Evolutionary conservation across 2,888 invertebrate species (phyloP), one percentile per base, ranked within the genome.

Genomic region (Chydorus sphaericus): DNA sequence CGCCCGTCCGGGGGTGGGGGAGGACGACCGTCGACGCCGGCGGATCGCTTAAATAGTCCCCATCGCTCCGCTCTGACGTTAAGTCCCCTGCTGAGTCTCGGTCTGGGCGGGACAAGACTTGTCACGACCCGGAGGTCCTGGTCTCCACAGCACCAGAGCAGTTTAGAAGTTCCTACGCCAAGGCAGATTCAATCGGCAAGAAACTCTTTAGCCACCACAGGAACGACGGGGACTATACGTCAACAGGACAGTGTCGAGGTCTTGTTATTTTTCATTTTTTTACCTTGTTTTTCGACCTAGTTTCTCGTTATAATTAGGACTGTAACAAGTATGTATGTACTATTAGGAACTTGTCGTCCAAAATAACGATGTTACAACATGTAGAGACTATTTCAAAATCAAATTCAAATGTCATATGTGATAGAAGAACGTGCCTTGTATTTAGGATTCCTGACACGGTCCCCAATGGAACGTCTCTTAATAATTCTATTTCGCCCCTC

Each of bases 91-190:
- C 11, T 18, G 48, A 31, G 23, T 18, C 28, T 16, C 28, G 33
- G 33, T 20, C 20, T 44, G 20, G 26, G 20, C 23, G 44, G 44
- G 1, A 26, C 23, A 3, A 20, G 16, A 20, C n/a, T 31, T 8
- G 33, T 51, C 14, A 33, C 51, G 31, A 10, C 51, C 31, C 14
- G 51, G 33, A 28, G 33, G 7, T 48, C 48, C 11, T 55, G 55
- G 55, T 48, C 55, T 14, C 55, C 55, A 5, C 55, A 55, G 23
- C 55, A 55, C 23, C 55, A 55, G 36, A 48, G 48, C 36, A 55
- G 55, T 20, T 38, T 55, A 23, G 55, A 55, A 26, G 55, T 55
- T 16, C 55, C 55, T 14, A 36, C 55, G 31, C 55, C 55, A 11
- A 16, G 55, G 18, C 48, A 49, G 48, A 48, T 20, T 18, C 55